Percentiles rank a stretch among this genome's conserved stretches.
phyloP scores from a whole-genome alignment of 1,140 invertebrate species.

The Calliphora vicina region DNA sequence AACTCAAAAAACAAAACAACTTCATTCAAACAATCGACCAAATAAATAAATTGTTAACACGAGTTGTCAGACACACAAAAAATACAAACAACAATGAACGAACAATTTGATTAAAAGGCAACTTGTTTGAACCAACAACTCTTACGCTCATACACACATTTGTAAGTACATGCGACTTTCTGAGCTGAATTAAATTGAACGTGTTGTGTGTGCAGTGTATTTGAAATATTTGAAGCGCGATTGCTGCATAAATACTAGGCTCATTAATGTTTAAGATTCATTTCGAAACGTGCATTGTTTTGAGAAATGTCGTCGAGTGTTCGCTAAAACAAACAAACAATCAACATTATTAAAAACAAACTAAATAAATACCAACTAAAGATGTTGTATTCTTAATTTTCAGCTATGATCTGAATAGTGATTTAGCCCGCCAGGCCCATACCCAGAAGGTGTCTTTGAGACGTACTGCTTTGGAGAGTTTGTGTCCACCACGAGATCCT shows the following conservation, averaged over 20 bases:
- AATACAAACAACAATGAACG: not conserved
- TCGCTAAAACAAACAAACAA: not conserved
- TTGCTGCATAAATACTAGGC: not conserved
- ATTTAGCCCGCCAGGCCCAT: slow-evolving; percentile 58
- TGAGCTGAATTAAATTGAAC: not conserved
- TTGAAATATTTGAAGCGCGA: not conserved
- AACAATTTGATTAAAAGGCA: not conserved
- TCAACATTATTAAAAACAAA: not conserved
- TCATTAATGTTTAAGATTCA: not conserved
- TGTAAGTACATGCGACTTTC: not conserved
- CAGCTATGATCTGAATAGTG: slow-evolving; percentile 55
- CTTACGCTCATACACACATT: too few relatives aligned
- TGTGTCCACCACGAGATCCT: slow-evolving; percentile 58
- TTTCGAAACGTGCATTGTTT: not conserved
- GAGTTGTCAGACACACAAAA: not conserved
- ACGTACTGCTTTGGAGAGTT: slow-evolving; percentile 55
- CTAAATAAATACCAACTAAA: not conserved
- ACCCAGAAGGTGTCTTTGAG: slow-evolving; percentile 57
- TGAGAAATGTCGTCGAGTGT: not conserved
- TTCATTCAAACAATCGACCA: not conserved
- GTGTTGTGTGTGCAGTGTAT: not conserved
- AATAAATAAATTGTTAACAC: not conserved
- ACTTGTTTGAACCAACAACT: not conserved
- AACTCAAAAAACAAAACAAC: not conserved
- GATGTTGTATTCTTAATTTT: not conserved